Evolutionary conservation across 1,140 invertebrate genomes (phyloP).

Genomic region (Drosophila mojavensis): DNA sequence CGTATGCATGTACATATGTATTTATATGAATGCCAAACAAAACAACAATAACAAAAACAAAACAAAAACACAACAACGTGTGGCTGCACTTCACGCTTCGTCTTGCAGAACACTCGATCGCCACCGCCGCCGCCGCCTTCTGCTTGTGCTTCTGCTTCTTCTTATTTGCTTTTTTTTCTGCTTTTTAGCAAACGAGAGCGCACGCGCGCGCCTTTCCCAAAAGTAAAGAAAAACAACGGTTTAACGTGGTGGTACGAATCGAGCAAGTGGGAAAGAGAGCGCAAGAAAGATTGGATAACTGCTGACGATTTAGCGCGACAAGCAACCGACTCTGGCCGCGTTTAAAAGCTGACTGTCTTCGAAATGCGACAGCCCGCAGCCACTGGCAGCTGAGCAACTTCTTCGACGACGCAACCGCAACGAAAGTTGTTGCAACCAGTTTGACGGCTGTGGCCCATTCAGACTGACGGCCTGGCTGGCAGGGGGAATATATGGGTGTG

Average conservation of each 20-base stretch:
- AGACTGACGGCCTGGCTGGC: neutral
- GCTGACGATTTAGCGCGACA: conserved; percentile 15
- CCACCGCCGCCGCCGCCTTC: neutral
- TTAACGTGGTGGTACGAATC: neutral
- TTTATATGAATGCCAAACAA: conserved; percentile 15
- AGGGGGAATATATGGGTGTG: neutral
- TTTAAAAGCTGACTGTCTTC: conserved; percentile 66
- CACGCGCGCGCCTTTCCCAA: conserved; percentile 66
- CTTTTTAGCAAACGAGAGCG: conserved; percentile 44
- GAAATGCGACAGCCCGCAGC: conserved; percentile 1
- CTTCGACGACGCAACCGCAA: conserved; percentile 49
- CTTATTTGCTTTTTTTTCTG: conserved; percentile 47
- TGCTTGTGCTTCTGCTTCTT: too few species aligned
- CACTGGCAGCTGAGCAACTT: conserved; percentile 19
- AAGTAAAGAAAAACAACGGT: conserved; percentile 7
- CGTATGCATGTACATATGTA: too few species aligned
- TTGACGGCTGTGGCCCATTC: conserved; percentile 21
- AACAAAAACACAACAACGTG: conserved; percentile 43
- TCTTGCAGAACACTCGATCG: conserved; percentile 75
- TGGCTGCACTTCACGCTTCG: conserved; percentile 73
- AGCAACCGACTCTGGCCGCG: conserved; percentile 62
- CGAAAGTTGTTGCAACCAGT: conserved; percentile 74
- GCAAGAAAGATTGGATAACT: conserved; percentile 7
- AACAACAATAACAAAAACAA: conserved; percentile 47
- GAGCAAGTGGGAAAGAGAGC: neutral